phyloP scores from a whole-genome alignment of 2,797 vertebrate species.

The Enteromius argenteus region DNA sequence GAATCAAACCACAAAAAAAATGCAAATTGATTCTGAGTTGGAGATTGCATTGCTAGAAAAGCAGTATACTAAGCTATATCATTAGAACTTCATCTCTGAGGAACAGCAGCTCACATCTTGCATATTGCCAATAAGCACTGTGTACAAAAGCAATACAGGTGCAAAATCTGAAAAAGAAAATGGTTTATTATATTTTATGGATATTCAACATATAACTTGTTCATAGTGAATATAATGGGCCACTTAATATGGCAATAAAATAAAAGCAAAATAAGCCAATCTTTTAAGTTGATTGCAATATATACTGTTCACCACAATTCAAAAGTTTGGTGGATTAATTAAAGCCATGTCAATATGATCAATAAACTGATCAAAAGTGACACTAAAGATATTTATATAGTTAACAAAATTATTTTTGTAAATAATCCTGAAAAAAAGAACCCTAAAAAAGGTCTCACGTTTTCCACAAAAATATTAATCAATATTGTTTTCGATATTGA shows the following conservation, averaged over 20 bases:
- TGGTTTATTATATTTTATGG: background rate
- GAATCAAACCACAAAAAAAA: background rate
- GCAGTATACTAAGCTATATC: background rate
- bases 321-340: no score
- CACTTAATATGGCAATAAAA: background rate
- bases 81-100: background rate
- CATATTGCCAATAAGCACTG: background rate
- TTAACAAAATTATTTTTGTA: background rate
- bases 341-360: background rate
- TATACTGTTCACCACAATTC: no score
- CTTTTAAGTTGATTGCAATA: no score
- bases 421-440: background rate
- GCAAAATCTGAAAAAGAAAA: background rate
- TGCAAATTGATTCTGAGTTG: background rate
- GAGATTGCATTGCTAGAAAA: background rate
- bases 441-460: background rate
- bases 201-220: background rate
- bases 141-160: background rate
- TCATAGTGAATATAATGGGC: background rate
- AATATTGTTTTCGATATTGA: no score
- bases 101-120: background rate
- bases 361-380: background rate
- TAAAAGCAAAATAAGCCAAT: no score
- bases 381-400: background rate
- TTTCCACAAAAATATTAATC: background rate